A percentile compares a stretch with the other conserved stretches of the same genome.
Evolutionary conservation across 2,797 vertebrate genomes (phyloP).

Genomic region (Sebastes minor): DNA sequence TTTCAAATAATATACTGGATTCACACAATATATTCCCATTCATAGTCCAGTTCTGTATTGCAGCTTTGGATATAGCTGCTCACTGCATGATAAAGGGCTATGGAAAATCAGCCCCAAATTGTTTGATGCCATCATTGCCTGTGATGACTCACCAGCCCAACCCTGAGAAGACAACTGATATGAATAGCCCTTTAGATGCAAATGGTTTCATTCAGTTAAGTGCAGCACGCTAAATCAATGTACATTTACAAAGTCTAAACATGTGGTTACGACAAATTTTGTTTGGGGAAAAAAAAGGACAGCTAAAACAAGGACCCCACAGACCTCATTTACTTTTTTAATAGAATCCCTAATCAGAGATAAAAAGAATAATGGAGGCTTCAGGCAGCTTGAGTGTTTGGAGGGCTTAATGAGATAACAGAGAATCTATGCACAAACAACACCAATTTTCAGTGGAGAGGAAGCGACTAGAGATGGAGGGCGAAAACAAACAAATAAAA

Average conservation of each 20-base stretch:
- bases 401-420: conserved; percentile 68
- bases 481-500: conserved; percentile 60
- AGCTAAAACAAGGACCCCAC: conserved; percentile 41
- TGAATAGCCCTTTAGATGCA: conserved; percentile 6
- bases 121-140: background rate
- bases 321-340: conserved; percentile 73
- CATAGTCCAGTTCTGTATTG: background rate
- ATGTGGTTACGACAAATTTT: conserved; percentile 24
- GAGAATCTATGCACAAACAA: conserved; percentile 57
- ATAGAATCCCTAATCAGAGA: conserved; percentile 73
- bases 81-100: background rate
- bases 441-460: conserved; percentile 33
- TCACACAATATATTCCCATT: background rate
- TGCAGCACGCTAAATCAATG: conserved; percentile 5
- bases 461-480: conserved; percentile 28
- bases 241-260: conserved; percentile 18
- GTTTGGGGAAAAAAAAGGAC: background rate
- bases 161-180: conserved; percentile 8
- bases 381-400: conserved; percentile 60
- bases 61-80: background rate
- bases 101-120: background rate
- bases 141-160: background rate
- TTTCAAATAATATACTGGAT: background rate
- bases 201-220: conserved; percentile 13
- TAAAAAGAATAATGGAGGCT: conserved; percentile 69